Percentiles rank a stretch among this genome's conserved stretches.
phyloP scores from a whole-genome alignment of 1,140 invertebrate genomes.

The Drosophila melanogaster region Release_6_plus_ISO1_MT NT_037436.4:5909501-5910000 shows the following conservation, averaged over 20 bases:
- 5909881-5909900: not conserved
- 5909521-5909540: slow-evolving; percentile 74
- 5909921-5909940: slow-evolving; percentile 5
- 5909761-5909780: slow-evolving; percentile 26
- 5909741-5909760: slow-evolving; percentile 39
- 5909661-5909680: slow-evolving; percentile 33
- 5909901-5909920: not conserved
- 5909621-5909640: not conserved
- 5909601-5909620: not conserved
- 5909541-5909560: slow-evolving; percentile 69
- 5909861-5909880: slow-evolving; percentile 23
- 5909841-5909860: slow-evolving; percentile 18
- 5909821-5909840: slow-evolving; percentile 47
- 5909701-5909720: slow-evolving; percentile 51
- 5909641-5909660: not conserved
- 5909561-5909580: slow-evolving; percentile 77
- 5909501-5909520: slow-evolving; percentile 46
- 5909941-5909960: not conserved
- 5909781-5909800: not conserved
- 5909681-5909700: slow-evolving; percentile 19
- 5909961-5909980: not conserved
- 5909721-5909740: slow-evolving; percentile 36
- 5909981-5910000: too few species aligned
- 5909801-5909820: slow-evolving; percentile 41
- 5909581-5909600: slow-evolving; percentile 51